These are phyloP conservation scores for Drosophila miranda DNA, from an alignment of 1,140 invertebrate species.

Conservation along the genomic window DNA sequence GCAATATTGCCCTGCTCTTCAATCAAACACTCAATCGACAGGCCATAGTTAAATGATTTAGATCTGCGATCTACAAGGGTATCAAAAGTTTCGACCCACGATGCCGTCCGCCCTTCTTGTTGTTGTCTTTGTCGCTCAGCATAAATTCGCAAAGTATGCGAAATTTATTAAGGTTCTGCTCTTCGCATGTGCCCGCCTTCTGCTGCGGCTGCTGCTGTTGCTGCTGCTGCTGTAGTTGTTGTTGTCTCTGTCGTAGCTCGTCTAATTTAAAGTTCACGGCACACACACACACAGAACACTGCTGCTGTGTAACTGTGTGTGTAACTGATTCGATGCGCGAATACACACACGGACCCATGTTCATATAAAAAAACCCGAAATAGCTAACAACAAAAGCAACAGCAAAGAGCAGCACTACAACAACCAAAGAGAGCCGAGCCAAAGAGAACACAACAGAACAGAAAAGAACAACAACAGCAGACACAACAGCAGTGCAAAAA, in stretches of 20 bases:
- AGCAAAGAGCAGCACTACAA: conserved; percentile 15
- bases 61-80: too few relatives aligned
- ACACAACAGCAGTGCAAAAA: conserved; percentile 56
- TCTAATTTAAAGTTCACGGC: conserved; percentile 80
- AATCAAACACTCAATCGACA: too few relatives aligned
- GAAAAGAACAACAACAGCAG: conserved; percentile 8
- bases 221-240: conserved; percentile 26
- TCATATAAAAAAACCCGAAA: conserved; percentile 73
- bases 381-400: conserved; percentile 50
- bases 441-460: too few relatives aligned
- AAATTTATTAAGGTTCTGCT: conserved; percentile 77
- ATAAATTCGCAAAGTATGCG: conserved; percentile 80
- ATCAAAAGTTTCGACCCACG: too few relatives aligned
- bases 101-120: background rate
- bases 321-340: conserved; percentile 53
- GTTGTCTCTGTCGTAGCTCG: conserved; percentile 60
- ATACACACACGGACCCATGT: conserved; percentile 11
- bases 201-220: conserved; percentile 27
- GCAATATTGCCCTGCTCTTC: too few relatives aligned
- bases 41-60: too few relatives aligned
- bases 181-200: conserved; percentile 51
- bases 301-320: conserved; percentile 31
- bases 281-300: conserved; percentile 40
- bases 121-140: conserved; percentile 66
- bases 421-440: conserved; percentile 1